These are phyloP conservation scores for Calidris pugnax DNA, from an alignment of 2,113 vertebrate species.

Conservation along the genomic window DNA sequence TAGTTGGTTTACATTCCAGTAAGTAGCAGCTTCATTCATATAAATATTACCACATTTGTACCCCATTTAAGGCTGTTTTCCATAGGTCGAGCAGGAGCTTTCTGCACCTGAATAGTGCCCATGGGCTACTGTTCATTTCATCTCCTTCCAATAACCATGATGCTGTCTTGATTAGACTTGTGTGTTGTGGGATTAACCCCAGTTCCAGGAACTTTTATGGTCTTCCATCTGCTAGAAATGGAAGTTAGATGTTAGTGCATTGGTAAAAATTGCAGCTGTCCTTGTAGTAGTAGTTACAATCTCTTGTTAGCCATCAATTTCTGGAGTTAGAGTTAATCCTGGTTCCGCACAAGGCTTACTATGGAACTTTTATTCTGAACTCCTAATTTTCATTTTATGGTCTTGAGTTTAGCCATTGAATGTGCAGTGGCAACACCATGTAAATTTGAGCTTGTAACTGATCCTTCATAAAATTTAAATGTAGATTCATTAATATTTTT, in stretches of 20 bases:
- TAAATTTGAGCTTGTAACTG: background rate
- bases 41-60: background rate
- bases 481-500: background rate
- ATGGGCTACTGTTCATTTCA: background rate
- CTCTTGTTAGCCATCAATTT: background rate
- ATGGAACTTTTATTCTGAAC: background rate
- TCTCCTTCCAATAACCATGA: background rate
- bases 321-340: conserved; percentile 2
- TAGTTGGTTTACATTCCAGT: background rate
- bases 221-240: background rate
- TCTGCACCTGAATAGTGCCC: background rate
- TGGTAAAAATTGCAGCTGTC: background rate
- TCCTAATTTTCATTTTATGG: background rate
- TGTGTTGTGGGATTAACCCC: background rate
- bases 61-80: background rate
- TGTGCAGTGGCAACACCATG: background rate
- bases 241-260: background rate
- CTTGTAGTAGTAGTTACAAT: background rate
- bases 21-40: background rate
- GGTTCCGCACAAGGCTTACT: background rate
- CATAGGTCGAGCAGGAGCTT: background rate
- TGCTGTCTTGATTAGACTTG: background rate
- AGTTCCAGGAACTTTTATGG: background rate
- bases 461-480: background rate
- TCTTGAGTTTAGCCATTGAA: background rate